A percentile compares a stretch with the other conserved stretches of the same genome.
phyloP scores from a whole-genome alignment of 2,797 vertebrate genomes.

The Tadarida brasiliensis region DNA sequence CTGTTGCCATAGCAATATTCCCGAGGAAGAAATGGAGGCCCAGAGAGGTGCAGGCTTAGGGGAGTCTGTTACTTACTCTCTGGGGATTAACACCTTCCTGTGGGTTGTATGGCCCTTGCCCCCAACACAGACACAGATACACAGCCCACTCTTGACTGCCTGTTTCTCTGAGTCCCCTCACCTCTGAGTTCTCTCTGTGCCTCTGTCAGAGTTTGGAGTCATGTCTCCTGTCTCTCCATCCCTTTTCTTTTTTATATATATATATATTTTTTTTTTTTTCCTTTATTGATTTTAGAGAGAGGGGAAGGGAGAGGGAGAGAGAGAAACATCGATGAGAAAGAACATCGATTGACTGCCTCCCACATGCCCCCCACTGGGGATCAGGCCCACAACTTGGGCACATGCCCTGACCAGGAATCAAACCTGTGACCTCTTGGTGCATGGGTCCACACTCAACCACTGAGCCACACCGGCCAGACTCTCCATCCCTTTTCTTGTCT shows the following conservation, averaged over 20 bases:
- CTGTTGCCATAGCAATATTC: not conserved
- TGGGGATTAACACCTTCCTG: not conserved
- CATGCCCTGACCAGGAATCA: no score
- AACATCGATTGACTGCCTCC: no score
- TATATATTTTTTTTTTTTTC: no score
- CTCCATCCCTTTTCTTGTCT: not conserved
- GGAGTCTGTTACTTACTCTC: not conserved
- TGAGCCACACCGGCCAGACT: no score
- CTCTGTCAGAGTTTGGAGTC: not conserved
- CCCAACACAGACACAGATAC: no score
- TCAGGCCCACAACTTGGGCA: no score
- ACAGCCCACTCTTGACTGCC: not conserved
- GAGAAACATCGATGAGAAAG: no score
- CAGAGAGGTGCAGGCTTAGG: accelerated
- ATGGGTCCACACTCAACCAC: no score
- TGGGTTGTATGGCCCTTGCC: not conserved
- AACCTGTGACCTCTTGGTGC: no score
- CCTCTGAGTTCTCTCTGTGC: not conserved
- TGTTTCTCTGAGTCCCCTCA: not conserved
- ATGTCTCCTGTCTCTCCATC: not conserved
- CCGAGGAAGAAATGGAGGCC: not conserved
- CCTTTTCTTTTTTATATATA: not conserved
- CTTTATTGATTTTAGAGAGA: no score
- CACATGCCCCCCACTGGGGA: no score
- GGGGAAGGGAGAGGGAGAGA: no score